Evolutionary conservation across 2,888 invertebrate species (phyloP), one percentile per base, ranked within the genome.

Genomic region (Selenia dentaria): DNA sequence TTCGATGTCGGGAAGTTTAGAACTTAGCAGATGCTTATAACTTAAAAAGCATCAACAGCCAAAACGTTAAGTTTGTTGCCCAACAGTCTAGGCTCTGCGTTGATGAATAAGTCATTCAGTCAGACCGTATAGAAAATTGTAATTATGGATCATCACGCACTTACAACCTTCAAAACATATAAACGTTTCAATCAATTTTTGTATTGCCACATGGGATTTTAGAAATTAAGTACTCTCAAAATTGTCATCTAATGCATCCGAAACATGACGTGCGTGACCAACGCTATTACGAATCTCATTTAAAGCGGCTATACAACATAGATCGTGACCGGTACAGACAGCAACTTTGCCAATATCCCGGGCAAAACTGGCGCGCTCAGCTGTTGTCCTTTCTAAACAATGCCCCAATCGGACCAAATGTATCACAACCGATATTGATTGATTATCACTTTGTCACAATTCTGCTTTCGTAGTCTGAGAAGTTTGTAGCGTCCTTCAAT

Each of bases 301-400:
- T 66, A 62, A 57, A 61, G 62, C 59, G 26, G 26, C 59, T 48
- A 22, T 8, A 22, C 22, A 22, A 22, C 8, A 42, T 54, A 46
- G 43, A 62, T 74, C 68, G 69, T 69, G 70, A 67, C 67, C 62
- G 55, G 24, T 27, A 22, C 20, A 28, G 14, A 24, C 24, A 43
- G 39, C 39, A 78, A 77, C 74, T 80, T 79, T 64, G 64, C 67
- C 71, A 79, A 79, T 79, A 79, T 70, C 67, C 67, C 68, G 49
- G 55, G 53, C 67, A 68, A n/a, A 51, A 70, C 68, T 71, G 64
- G 65, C 63, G 61, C 72, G 64, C 62, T 70, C 74, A 72, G 69
- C 73, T 75, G 73, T 60, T 71, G 70, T 70, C 67, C 67, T 67
- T 64, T 58, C 64, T 57, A 70, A 71, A 68, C 70, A 66, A 67